Evolutionary conservation across 2,888 invertebrate species (phyloP).

Genomic region (Callyntrura guangdongensis): DNA sequence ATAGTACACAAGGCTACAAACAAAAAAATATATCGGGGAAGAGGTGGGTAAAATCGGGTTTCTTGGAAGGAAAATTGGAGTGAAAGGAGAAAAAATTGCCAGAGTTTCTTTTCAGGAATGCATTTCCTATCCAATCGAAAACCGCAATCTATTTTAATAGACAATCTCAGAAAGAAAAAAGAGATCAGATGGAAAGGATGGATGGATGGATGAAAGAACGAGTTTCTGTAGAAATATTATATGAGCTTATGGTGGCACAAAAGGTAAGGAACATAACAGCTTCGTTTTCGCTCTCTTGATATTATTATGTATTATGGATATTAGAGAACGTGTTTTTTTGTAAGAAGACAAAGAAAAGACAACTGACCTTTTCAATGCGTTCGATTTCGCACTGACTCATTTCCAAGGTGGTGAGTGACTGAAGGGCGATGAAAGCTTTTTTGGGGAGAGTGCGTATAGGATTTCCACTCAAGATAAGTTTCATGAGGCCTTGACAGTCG

Average conservation of each 20-base stretch:
- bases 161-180: neutral
- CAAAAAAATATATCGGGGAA: neutral
- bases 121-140: conserved; percentile 43
- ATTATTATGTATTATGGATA: neutral
- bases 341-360: neutral
- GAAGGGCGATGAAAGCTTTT: conserved; percentile 91
- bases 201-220: conserved; percentile 9
- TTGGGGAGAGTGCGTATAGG: conserved; percentile 91
- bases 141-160: conserved; percentile 54
- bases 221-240: neutral
- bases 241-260: neutral
- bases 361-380: conserved; percentile 89
- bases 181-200: neutral
- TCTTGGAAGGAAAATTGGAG: conserved; percentile 4
- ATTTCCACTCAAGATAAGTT: conserved; percentile 93
- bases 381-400: conserved; percentile 93
- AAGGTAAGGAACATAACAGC: neutral
- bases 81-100: conserved; percentile 31
- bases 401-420: conserved; percentile 92
- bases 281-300: neutral
- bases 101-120: conserved; percentile 31
- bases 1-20: neutral
- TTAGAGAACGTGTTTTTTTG: neutral
- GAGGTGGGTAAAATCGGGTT: conserved; percentile 25
- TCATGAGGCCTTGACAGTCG: conserved; percentile 93